Conservation (phyloP, 2,113 vertebrate species). For the Oreotrochilus melanogaster region DNA sequence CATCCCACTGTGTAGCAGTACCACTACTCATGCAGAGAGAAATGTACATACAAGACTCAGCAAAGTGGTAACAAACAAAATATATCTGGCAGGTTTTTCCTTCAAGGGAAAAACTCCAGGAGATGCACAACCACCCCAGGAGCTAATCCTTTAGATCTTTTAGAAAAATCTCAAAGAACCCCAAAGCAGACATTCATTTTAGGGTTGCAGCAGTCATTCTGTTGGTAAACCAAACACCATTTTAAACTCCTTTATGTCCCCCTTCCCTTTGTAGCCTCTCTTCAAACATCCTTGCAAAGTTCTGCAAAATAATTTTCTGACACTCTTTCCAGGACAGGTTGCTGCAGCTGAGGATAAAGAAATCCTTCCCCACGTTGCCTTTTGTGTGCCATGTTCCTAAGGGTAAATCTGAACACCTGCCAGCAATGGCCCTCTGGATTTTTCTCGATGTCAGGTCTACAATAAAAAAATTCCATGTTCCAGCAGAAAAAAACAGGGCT, state of each 20-base stretch:
- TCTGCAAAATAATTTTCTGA: not conserved
- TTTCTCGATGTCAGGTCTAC: accelerated
- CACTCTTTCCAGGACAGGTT: not conserved
- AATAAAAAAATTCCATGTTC: not conserved
- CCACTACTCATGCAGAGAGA: not conserved
- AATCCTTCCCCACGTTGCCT: not conserved
- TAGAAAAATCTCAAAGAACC: not conserved
- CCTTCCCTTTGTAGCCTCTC: not conserved
- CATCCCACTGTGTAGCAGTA: not conserved
- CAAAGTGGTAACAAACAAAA: not conserved
- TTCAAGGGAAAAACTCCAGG: not conserved
- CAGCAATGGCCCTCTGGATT: not conserved
- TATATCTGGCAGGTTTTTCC: not conserved
- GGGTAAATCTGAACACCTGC: accelerated
- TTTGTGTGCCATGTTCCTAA: not conserved
- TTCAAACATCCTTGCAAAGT: not conserved
- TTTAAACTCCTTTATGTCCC: not conserved
- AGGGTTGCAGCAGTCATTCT: not conserved
- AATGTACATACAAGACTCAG: not conserved
- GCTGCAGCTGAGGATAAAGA: not conserved
- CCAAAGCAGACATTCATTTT: not conserved
- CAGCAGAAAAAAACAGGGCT: not conserved
- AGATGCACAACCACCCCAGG: not conserved
- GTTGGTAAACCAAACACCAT: not conserved
- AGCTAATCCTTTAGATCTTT: not conserved